Percentiles rank a stretch among this genome's conserved stretches.
These are phyloP conservation scores for Dusona sp. DNA, from an alignment of 2,888 invertebrate species.

Conservation along the genomic window DNA sequence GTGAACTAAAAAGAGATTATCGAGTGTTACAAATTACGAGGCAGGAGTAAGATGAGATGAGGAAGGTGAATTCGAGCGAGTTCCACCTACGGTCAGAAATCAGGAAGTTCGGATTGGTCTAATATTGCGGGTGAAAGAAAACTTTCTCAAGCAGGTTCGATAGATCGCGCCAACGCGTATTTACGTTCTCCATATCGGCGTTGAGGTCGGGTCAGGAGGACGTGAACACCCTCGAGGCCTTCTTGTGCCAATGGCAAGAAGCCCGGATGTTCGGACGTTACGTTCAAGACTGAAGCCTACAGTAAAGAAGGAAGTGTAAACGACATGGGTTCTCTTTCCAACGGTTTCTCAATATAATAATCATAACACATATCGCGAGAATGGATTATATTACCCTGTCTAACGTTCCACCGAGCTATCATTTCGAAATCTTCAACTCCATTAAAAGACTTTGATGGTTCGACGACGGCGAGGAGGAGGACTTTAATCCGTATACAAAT, in stretches of 20 bases:
- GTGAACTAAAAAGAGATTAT: background rate
- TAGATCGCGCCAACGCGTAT: slow-evolving; percentile 37
- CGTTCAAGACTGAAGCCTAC: background rate
- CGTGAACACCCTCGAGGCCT: slow-evolving; percentile 43
- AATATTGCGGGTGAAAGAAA: background rate
- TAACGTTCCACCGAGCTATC: slow-evolving; percentile 24
- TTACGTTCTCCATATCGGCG: slow-evolving; percentile 37
- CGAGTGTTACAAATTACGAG: background rate
- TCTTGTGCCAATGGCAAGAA: slow-evolving; percentile 37
- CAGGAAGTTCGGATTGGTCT: background rate
- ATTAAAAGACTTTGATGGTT: slow-evolving; percentile 5
- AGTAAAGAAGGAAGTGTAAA: slow-evolving; percentile 52
- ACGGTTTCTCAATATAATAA: slow-evolving; percentile 60
- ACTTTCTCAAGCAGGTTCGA: slow-evolving; percentile 50
- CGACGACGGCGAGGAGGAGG: background rate
- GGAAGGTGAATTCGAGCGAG: background rate
- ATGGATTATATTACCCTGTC: slow-evolving; percentile 21
- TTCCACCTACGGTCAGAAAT: background rate
- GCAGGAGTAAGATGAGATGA: background rate
- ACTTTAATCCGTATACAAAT: background rate
- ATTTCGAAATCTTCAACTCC: slow-evolving; percentile 36
- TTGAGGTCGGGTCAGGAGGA: slow-evolving; percentile 68
- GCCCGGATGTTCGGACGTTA: slow-evolving; percentile 39
- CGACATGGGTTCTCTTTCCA: slow-evolving; percentile 24
- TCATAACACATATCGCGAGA: slow-evolving; percentile 18